Evolutionary conservation across 2,113 vertebrate genomes (phyloP), one percentile per base, ranked within the genome.

Genomic region (Pleuronectes platessa): DNA sequence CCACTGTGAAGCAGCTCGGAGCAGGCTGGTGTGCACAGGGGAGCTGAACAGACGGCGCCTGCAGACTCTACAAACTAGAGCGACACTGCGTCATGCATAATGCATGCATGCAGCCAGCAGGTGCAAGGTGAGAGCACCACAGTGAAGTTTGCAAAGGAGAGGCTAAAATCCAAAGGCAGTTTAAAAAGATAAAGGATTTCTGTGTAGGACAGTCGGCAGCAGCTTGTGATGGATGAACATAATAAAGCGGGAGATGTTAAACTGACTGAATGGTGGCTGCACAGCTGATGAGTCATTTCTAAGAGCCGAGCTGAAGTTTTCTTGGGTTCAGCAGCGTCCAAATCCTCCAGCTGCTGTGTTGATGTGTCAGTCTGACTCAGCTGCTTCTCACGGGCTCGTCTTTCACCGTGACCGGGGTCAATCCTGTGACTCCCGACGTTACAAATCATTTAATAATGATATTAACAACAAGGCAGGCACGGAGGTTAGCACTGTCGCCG

Each of bases 161-260:
- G n/a, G 49, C 53, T 14, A 61, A 51, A 56, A n/a, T 10, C 56
- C 45, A 55, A 55, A 65, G 60, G 20, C 60, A 54, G 42, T 66
- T 31, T 20, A 49, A 77, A 66, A 5, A 40, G 64, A 58, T 55
- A 58, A 45, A 23, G 0, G 47, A 40, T 61, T 75, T 66, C 37
- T 20, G 24, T 64, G 47, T 68, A 35, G 20, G 23, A 45, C 58
- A 5, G 35, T 76, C 17, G 14, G 27, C 18, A 20, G 21, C 7
- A 27, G 54, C 4, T 10, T 0, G 56, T 82, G 68, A 76, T 74
- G 40, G 42, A 79, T 79, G 75, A 58, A 23, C 51, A 67, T 60
- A 77, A 73, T 79, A 66, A 76, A 26, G 53, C 42, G 1, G 11
- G 40, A 53, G 65, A 74, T 67, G 76, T 70, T 79, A 67, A 67